Percentiles rank a stretch among this genome's conserved stretches.
phyloP scores from a whole-genome alignment of 2,113 vertebrate genomes.

The Fulmarus glacialis region DNA sequence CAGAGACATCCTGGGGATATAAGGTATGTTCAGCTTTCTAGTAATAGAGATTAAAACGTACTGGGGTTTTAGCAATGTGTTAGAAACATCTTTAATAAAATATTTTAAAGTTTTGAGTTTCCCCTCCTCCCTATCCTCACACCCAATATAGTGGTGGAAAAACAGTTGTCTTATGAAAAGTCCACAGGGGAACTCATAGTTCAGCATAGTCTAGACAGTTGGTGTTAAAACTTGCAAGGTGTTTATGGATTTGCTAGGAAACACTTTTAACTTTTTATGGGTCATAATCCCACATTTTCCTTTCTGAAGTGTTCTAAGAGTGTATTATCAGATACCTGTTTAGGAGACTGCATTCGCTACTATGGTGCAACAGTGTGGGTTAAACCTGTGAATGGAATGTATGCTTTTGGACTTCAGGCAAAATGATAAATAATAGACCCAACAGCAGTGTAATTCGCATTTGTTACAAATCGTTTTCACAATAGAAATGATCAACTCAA shows the following conservation, averaged over 20 bases:
- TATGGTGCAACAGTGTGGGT: rapidly evolving
- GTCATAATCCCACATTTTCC: background rate
- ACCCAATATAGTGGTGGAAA: background rate
- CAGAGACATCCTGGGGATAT: background rate
- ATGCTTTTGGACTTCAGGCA: rapidly evolving
- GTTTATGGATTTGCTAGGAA: background rate
- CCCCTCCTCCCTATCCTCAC: background rate
- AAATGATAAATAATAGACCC: background rate
- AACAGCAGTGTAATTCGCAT: background rate
- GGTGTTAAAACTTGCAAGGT: background rate
- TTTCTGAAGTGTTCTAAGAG: background rate
- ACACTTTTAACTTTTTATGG: background rate
- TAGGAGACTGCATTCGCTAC: background rate
- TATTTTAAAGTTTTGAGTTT: background rate
- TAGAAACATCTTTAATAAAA: background rate
- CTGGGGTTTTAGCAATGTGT: background rate
- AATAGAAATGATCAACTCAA: background rate
- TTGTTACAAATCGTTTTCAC: background rate
- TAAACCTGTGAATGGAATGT: background rate
- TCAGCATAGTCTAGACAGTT: background rate
- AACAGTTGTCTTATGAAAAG: background rate
- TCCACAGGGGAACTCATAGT: background rate
- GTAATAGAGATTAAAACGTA: background rate
- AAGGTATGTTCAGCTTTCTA: background rate
- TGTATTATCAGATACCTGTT: background rate